Percentiles rank a stretch among this genome's conserved stretches.
Conservation (phyloP, 2,888 invertebrate genomes). For the Philopedon plagiatum region DNA sequence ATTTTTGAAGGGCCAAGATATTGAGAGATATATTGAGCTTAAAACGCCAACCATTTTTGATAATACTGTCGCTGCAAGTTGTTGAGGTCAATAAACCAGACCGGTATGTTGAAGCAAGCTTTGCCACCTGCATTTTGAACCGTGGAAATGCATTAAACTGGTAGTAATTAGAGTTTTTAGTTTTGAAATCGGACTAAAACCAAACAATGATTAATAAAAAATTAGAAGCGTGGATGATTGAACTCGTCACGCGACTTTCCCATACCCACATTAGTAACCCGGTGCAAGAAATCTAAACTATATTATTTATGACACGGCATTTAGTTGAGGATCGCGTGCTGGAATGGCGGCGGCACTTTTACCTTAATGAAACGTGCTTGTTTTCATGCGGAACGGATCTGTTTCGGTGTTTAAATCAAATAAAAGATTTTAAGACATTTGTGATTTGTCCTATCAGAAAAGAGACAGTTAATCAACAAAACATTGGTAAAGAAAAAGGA, state of each 20-base stretch:
- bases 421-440: conserved; percentile 31
- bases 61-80: too few relatives aligned
- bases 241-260: conserved; percentile 57
- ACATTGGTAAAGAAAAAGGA: too few relatives aligned
- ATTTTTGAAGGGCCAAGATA: too few relatives aligned
- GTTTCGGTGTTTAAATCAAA: conserved; percentile 41
- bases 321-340: conserved; percentile 60
- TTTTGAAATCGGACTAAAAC: background rate
- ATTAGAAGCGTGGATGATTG: conserved; percentile 53
- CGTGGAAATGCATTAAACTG: too few relatives aligned
- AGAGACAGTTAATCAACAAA: too few relatives aligned
- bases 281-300: conserved; percentile 52
- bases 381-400: conserved; percentile 35
- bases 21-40: too few relatives aligned
- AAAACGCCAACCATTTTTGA: too few relatives aligned
- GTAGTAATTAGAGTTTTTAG: too few relatives aligned
- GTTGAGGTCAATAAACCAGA: too few relatives aligned
- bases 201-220: conserved; percentile 39
- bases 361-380: conserved; percentile 54
- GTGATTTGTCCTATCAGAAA: background rate
- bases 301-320: conserved; percentile 62
- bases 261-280: conserved; percentile 45
- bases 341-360: conserved; percentile 58
- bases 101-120: too few relatives aligned
- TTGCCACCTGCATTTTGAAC: too few relatives aligned